Base-by-base conservation (phyloP, 2,888 invertebrate species). In the Andrena hattorfiana region DNA sequence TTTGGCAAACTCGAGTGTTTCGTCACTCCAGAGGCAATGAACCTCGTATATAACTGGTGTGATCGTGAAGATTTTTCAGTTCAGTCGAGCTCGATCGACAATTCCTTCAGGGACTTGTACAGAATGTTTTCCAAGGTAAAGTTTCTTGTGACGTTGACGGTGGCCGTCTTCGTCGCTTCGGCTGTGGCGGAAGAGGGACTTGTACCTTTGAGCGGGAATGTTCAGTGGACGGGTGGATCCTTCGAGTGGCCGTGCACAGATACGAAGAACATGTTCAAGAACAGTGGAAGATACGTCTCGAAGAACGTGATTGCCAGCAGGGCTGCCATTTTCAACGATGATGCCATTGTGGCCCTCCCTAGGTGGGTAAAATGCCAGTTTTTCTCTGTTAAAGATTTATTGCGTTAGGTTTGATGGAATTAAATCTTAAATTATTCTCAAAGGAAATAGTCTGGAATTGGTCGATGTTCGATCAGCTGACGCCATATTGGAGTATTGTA, bases 221-320 rank as follows among this genome's bases (percentile, higher is more conserved):
- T 94, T 79, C 92, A 93, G 83, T 92, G 95, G 90, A 94, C 90
- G 72, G 95, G 95, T 8, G 93, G 92, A 48, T 90, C 90, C 69
- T 90, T 96, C 42, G 93, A 94, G 30, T 96, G 95, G 95, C 96
- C 96, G n/a, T 95, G 95, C 86, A 90, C 94, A 1, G 95, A 95
- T 62, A 96, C 96, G 23, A 95, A 95, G 90, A 95, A 94, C 88
- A 95, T 96, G 89, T 96, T 95, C 92, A 94, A 94, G 67, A 95
- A 94, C 64, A 94, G 95, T 1, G 96, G 95, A 2, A 94, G 95
- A 54, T 96, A 95, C 94, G 94, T 95, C 60, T 94, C 95, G 66
- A 95, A 95, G 84, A 96, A 96, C 91, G 94, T 96, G 51, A 95
- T 96, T 78, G 95, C 95, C 2, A 96, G 96, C 2, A 94, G 96